Evolutionary conservation across 2,797 vertebrate genomes (phyloP).

Genomic region (Allobates femoralis): DNA sequence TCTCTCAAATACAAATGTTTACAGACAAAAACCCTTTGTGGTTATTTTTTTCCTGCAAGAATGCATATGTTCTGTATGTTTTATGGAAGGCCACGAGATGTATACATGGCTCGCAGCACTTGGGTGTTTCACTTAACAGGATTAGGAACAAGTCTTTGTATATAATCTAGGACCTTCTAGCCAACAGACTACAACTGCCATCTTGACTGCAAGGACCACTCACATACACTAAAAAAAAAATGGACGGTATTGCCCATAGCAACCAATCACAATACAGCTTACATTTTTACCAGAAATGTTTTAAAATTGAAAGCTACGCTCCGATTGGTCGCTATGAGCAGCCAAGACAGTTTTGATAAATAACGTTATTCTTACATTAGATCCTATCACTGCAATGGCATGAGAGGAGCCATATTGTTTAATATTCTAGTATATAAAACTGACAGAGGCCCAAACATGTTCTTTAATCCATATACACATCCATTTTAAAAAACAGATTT

Average conservation of each 20-base stretch:
- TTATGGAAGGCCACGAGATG: conserved; percentile 36
- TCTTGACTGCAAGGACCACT: not conserved
- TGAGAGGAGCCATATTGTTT: no score
- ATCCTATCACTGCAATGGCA: no score
- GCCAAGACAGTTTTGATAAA: no score
- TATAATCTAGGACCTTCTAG: not conserved
- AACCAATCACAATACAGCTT: not conserved
- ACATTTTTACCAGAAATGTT: not conserved
- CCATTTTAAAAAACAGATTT: no score
- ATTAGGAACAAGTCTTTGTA: conserved; percentile 9
- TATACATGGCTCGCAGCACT: not conserved
- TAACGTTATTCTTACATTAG: no score
- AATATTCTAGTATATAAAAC: no score
- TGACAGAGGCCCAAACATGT: no score
- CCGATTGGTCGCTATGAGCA: no score
- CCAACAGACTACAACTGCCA: not conserved
- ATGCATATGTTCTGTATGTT: conserved; percentile 29
- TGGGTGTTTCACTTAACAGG: conserved; percentile 27
- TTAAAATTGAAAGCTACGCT: no score
- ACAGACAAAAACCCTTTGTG: conserved; percentile 38
- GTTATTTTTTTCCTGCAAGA: conserved; percentile 14
- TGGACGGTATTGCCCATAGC: not conserved
- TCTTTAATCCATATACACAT: no score
- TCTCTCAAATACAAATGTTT: conserved; percentile 55
- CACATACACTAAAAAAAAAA: not conserved